Percentiles rank a stretch among this genome's conserved stretches.
Evolutionary conservation across 2,888 invertebrate genomes (phyloP).

Genomic region (Morpho helenor): DNA sequence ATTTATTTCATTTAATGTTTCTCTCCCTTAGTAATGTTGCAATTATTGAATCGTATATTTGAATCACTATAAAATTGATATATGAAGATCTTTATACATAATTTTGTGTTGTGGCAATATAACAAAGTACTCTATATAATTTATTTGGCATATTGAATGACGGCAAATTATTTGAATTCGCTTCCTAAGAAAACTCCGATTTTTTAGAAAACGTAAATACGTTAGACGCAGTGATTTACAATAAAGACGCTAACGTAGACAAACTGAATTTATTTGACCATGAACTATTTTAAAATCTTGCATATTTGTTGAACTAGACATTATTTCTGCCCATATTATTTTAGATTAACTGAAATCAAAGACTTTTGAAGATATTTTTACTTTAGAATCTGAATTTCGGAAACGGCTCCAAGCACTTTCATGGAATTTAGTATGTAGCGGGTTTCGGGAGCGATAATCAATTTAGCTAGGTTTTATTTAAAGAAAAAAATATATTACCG

Average conservation of each 20-base stretch:
- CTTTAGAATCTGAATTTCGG: no score
- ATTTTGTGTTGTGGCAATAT: neutral
- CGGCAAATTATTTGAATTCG: neutral
- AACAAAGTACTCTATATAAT: conserved; percentile 1
- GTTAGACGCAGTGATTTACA: neutral
- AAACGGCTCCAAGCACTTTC: no score
- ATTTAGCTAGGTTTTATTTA: no score
- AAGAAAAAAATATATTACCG: no score
- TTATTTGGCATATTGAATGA: neutral
- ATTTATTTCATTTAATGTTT: neutral
- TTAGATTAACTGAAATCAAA: no score
- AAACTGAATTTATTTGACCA: neutral
- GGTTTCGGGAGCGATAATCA: no score
- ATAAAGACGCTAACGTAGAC: conserved; percentile 3
- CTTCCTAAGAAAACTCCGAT: neutral
- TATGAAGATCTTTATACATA: no score
- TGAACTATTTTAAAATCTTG: conserved; percentile 9
- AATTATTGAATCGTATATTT: neutral
- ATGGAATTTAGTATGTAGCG: no score
- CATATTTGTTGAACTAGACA: neutral
- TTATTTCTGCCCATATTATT: no score
- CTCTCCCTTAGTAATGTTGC: no score
- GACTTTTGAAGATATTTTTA: no score
- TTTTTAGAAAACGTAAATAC: neutral
- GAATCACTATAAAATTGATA: conserved; percentile 2